These are phyloP conservation scores for Sterna hirundo DNA, from an alignment of 2,113 vertebrate species.

Conservation along the genomic window DNA sequence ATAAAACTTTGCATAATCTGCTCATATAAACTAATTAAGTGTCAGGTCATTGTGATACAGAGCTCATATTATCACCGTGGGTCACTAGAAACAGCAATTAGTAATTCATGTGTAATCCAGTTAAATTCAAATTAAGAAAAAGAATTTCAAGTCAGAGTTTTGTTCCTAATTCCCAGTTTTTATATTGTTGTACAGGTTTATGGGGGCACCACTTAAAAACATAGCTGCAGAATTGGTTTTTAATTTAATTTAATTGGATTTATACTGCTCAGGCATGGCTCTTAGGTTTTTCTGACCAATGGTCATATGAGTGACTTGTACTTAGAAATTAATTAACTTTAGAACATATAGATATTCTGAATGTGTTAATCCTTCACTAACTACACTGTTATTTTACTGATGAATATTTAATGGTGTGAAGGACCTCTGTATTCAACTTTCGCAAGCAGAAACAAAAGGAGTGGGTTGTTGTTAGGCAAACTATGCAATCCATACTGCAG, in stretches of 20 bases:
- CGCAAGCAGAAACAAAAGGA: background rate
- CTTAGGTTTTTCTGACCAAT: constrained; percentile 29
- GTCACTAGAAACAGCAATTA: constrained; percentile 75
- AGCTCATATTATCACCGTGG: constrained; percentile 65
- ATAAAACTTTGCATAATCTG: constrained; percentile 73
- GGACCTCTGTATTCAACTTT: background rate
- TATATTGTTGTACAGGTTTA: constrained; percentile 62
- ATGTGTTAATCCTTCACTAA: constrained; percentile 24
- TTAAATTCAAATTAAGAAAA: constrained; percentile 70
- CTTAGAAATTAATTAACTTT: constrained; percentile 43
- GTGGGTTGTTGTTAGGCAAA: background rate
- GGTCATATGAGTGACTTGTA: background rate
- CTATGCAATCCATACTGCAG: background rate
- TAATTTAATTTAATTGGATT: constrained; percentile 25
- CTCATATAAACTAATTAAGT: constrained; percentile 74
- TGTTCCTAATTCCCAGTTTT: constrained; percentile 62
- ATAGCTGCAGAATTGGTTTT: background rate
- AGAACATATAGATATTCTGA: constrained; percentile 2
- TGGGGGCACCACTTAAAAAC: constrained; percentile 3
- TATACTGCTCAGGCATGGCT: constrained; percentile 4
- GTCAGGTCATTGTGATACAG: constrained; percentile 71
- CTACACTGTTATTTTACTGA: background rate
- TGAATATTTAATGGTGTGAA: background rate
- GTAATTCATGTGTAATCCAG: constrained; percentile 68
- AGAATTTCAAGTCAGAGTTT: constrained; percentile 58